A percentile compares a stretch with the other conserved stretches of the same genome.
Conservation (phyloP, 1,140 invertebrate genomes). For the Dryas iulia region DNA sequence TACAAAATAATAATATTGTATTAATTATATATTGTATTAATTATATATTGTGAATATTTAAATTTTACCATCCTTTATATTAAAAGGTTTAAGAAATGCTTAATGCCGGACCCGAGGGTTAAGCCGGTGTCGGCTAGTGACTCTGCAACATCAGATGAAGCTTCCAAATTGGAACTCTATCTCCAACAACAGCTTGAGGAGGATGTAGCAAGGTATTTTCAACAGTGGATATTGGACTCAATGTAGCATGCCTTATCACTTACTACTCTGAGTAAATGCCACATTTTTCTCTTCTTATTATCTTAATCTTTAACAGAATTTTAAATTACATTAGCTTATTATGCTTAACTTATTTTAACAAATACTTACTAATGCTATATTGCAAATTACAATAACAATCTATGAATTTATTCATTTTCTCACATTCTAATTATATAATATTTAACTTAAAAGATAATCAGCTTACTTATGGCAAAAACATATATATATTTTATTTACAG, state of each 20-base stretch:
- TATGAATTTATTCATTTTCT: not conserved
- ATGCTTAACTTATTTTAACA: not conserved
- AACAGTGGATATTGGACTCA: not conserved
- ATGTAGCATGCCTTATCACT: not conserved
- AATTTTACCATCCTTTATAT: not conserved
- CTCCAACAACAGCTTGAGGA: constrained; percentile 65
- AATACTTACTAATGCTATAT: no score
- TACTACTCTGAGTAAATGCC: not conserved
- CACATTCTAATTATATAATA: no score
- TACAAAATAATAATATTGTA: no score
- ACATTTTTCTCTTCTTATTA: not conserved
- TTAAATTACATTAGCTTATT: not conserved
- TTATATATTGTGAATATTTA: no score
- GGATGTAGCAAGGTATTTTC: constrained; percentile 62
- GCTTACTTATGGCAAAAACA: not conserved
- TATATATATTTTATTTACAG: constrained; percentile 45
- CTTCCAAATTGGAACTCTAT: constrained; percentile 52
- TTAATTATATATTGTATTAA: not conserved
- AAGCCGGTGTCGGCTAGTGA: constrained; percentile 55
- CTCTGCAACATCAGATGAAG: constrained; percentile 58
- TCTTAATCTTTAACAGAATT: not conserved
- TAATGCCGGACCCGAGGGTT: constrained; percentile 65
- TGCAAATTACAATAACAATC: not conserved
- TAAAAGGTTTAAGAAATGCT: constrained; percentile 56
- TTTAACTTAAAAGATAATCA: no score